Conservation (phyloP, 1,140 invertebrate species). For the Ceratina calcarata region DNA sequence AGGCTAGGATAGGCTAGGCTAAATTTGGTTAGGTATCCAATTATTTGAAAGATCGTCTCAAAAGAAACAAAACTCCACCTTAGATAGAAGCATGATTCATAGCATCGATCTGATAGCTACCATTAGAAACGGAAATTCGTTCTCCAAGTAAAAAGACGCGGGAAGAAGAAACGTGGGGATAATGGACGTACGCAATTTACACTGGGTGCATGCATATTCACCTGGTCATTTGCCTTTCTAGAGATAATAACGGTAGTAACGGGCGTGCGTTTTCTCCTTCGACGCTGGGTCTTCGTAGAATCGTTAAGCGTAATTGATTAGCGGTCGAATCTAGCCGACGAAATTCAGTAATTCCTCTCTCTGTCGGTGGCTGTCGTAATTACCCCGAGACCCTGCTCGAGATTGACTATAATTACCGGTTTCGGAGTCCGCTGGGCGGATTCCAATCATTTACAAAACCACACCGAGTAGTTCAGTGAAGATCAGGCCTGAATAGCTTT, state of each 20-base stretch:
- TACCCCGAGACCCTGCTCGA: neutral
- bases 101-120: too few relatives aligned
- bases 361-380: neutral
- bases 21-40: too few relatives aligned
- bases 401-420: neutral
- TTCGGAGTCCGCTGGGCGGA: neutral
- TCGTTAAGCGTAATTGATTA: slow-evolving; percentile 16
- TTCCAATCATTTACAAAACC: neutral
- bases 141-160: neutral
- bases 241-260: slow-evolving; percentile 26
- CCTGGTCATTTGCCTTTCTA: slow-evolving; percentile 21
- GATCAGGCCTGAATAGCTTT: too few relatives aligned
- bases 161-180: neutral
- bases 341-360: slow-evolving; percentile 9
- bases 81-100: too few relatives aligned
- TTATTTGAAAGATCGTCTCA: too few relatives aligned
- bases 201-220: neutral
- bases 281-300: neutral
- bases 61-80: too few relatives aligned
- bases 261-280: slow-evolving; percentile 1
- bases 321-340: neutral
- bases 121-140: neutral
- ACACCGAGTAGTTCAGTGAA: too few relatives aligned
- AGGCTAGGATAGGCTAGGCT: too few relatives aligned
- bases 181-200: neutral